Evolutionary conservation across 2,797 vertebrate genomes (phyloP), one percentile per base, ranked within the genome.

Genomic region (Eidolon dupreanum): DNA sequence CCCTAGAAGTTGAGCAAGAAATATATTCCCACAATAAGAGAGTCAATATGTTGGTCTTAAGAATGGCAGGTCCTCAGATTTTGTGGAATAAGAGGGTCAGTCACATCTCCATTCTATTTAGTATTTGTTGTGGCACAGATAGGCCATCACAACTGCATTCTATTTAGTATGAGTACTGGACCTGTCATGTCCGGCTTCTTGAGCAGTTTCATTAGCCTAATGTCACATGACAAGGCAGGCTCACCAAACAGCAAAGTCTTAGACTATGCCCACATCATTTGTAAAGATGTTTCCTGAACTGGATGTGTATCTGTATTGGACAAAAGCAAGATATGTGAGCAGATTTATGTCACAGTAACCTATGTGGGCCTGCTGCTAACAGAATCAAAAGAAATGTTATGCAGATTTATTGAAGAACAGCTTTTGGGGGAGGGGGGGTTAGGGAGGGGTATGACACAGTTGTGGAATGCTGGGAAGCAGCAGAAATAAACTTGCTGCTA

Each of bases 171-270:
- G 90, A 95, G 70, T 94, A 16, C 71, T 86, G 77, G 71, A 55
- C 36, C 59, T 93, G 74, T 96, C 90, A 87, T 63, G 26, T 95
- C 77, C 28, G 2, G 68, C 82, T 95, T 97, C 89, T 90, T 96
- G 79, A 97, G 75, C 87, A 92, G 2, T 94, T 83, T 93, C 89
- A 65, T 93, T 51, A 88, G 84, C 51, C 82, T 59, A 33, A 59
- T 88, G 84, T 96, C 88, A 84, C 22, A 83, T 94, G 70, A 59
- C 55, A 88, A 83, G 53, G 65, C 77, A 83, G 55, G 41, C 63
- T 96, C 77, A 87, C 43, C 68, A 93, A 20, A 88, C 20, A 96
- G 36, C 38, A 95, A 36, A 73, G 78, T 83, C 28, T 61, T 75
- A 94, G 63, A 49, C n/a, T 71, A 31, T 92, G 73, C 31, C 36